Evolutionary conservation across 1,140 invertebrate species (phyloP).

Genomic region (Trigoniulus corallinus): DNA sequence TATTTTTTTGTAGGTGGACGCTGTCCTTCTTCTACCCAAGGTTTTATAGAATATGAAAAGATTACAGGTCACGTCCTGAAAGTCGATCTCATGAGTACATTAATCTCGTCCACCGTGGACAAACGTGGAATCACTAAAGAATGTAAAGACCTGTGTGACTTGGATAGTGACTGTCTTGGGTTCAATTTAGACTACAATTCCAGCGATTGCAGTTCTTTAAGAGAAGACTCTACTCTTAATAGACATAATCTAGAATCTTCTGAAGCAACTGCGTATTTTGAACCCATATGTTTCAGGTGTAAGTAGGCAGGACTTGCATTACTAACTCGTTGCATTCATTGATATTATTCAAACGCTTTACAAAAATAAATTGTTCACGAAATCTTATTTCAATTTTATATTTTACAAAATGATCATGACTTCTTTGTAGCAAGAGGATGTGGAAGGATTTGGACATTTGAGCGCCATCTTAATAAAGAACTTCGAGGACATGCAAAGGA

Average conservation of each 20-base stretch:
- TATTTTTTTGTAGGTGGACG: background rate
- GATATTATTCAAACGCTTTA: too few relatives aligned
- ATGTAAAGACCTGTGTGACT: constrained; percentile 24
- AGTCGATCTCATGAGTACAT: background rate
- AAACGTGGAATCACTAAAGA: constrained; percentile 24
- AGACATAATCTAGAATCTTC: constrained; percentile 23
- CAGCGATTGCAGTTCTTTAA: constrained; percentile 12
- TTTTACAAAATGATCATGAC: background rate
- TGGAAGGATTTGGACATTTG: constrained; percentile 28
- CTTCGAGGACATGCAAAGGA: constrained; percentile 21
- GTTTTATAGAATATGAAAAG: background rate
- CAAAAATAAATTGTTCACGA: too few relatives aligned
- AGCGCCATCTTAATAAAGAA: constrained; percentile 28
- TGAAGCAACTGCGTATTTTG: constrained; percentile 24
- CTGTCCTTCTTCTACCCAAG: background rate
- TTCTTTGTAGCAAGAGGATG: constrained; percentile 7
- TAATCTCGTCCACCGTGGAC: background rate
- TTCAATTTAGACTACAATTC: constrained; percentile 30
- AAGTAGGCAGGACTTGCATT: too few relatives aligned
- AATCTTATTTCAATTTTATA: constrained; percentile 2
- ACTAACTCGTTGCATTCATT: too few relatives aligned
- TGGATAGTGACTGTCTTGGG: constrained; percentile 23
- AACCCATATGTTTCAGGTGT: constrained; percentile 29
- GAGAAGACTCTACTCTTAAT: constrained; percentile 19
- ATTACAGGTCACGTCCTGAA: background rate